A percentile compares a stretch with the other conserved stretches of the same genome.
phyloP scores from a whole-genome alignment of 2,797 vertebrate genomes.

The Chelonia mydas region DNA sequence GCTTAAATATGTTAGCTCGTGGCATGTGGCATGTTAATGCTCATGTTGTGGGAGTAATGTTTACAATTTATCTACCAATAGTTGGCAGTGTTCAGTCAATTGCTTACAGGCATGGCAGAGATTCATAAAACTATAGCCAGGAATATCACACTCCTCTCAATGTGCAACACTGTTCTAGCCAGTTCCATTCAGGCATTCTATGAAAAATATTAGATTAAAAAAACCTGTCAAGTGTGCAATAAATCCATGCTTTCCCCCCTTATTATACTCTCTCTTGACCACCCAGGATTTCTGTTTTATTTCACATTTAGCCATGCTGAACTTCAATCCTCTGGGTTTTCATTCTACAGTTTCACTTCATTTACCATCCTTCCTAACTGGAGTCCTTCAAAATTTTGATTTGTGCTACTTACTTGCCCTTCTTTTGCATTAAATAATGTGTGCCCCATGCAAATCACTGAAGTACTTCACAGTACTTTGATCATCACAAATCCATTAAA shows the following conservation, averaged over 20 bases:
- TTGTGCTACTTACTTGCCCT: not conserved
- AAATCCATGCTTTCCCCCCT: fast-evolving
- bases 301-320: not conserved
- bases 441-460: not conserved
- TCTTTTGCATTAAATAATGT: fast-evolving
- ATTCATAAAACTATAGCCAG: not conserved
- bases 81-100: conserved; percentile 33
- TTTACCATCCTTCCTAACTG: not conserved
- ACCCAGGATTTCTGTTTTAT: not conserved
- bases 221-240: not conserved
- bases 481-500: not conserved
- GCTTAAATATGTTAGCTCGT: not conserved
- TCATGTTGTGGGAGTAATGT: not conserved
- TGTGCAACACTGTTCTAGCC: not conserved
- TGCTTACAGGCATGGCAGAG: not conserved
- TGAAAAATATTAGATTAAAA: not conserved
- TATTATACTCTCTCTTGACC: not conserved
- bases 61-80: conserved; percentile 40
- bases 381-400: not conserved
- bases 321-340: not conserved
- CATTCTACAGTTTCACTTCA: not conserved
- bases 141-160: not conserved
- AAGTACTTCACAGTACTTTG: not conserved
- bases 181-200: not conserved
- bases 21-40: not conserved